These are phyloP conservation scores for Netelia inedita DNA, from an alignment of 2,888 invertebrate genomes.

Conservation along the genomic window DNA sequence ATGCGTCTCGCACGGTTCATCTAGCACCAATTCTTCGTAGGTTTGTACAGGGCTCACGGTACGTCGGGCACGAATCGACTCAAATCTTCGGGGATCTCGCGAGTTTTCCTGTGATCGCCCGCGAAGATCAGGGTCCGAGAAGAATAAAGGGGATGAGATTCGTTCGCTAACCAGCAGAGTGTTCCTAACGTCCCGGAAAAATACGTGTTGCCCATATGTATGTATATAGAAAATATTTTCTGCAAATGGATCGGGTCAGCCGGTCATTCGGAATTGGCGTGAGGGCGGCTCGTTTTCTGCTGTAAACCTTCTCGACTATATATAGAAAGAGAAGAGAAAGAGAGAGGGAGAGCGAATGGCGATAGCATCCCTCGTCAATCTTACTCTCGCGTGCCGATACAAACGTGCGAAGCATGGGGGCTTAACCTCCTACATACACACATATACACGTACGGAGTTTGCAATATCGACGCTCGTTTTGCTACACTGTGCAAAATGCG, in stretches of 20 bases:
- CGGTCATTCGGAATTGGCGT: slow-evolving; percentile 54
- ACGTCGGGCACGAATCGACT: slow-evolving; percentile 24
- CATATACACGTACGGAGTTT: slow-evolving; percentile 20
- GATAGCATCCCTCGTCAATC: slow-evolving; percentile 59
- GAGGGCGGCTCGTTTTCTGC: slow-evolving; percentile 40
- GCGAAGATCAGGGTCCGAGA: slow-evolving; percentile 11
- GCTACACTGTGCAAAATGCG: slow-evolving; percentile 9
- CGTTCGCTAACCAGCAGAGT: slow-evolving; percentile 34
- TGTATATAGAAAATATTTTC: not conserved
- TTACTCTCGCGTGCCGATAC: slow-evolving; percentile 62
- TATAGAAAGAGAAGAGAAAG: not conserved
- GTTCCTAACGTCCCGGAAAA: not conserved
- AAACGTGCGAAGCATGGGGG: slow-evolving; percentile 53
- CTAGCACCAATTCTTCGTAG: slow-evolving; percentile 22
- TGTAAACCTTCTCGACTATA: slow-evolving; percentile 23
- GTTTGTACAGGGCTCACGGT: slow-evolving; percentile 45
- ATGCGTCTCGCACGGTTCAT: slow-evolving; percentile 54
- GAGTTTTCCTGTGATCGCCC: slow-evolving; percentile 9
- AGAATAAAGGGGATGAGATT: not conserved
- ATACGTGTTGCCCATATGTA: slow-evolving; percentile 9
- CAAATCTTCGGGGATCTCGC: slow-evolving; percentile 20
- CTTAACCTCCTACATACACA: not conserved
- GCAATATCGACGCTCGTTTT: slow-evolving; percentile 45
- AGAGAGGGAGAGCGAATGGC: slow-evolving; percentile 13
- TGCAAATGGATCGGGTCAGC: slow-evolving; percentile 33